Conservation (phyloP, 2,888 invertebrate species). For the Nycteola revayana region DNA sequence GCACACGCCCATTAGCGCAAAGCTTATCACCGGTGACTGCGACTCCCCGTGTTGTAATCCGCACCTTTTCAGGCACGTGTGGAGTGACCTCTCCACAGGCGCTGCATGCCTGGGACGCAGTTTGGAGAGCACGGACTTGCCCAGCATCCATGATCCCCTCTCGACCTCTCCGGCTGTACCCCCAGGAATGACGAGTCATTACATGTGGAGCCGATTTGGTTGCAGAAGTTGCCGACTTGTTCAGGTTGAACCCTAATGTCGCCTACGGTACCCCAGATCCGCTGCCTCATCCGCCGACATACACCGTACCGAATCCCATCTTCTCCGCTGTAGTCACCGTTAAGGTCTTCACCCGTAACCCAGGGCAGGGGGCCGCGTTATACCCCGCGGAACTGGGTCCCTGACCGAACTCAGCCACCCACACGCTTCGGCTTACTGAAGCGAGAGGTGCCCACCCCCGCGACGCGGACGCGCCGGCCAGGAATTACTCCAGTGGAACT, state of each 20-base stretch:
- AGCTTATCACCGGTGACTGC: constrained; percentile 7
- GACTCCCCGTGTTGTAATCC: constrained; percentile 10
- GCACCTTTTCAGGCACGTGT: constrained; percentile 3
- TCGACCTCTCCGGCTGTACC: constrained; percentile 2
- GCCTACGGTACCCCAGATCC: constrained; percentile 12
- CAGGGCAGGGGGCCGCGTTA: constrained; percentile 12
- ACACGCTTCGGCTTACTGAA: too few relatives aligned
- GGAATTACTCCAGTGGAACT: too few relatives aligned
- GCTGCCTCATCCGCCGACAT: constrained; percentile 5
- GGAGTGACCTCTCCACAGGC: constrained; percentile 7
- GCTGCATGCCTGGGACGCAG: constrained; percentile 9
- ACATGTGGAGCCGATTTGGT: constrained; percentile 8
- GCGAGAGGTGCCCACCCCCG: too few relatives aligned
- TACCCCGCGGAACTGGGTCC: too few relatives aligned
- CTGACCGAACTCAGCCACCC: too few relatives aligned
- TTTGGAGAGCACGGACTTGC: neutral
- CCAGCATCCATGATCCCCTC: constrained; percentile 1
- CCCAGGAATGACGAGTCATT: constrained; percentile 3
- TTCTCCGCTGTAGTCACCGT: constrained; percentile 8
- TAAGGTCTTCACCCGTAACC: constrained; percentile 13
- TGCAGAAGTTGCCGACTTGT: constrained; percentile 14
- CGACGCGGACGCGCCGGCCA: too few relatives aligned
- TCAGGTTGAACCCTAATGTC: constrained; percentile 12
- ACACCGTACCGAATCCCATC: constrained; percentile 1
- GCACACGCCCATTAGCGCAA: constrained; percentile 9